Percentiles rank a stretch among this genome's conserved stretches.
Evolutionary conservation across 2,113 vertebrate genomes (phyloP).

Genomic region (Orycteropus afer): DNA sequence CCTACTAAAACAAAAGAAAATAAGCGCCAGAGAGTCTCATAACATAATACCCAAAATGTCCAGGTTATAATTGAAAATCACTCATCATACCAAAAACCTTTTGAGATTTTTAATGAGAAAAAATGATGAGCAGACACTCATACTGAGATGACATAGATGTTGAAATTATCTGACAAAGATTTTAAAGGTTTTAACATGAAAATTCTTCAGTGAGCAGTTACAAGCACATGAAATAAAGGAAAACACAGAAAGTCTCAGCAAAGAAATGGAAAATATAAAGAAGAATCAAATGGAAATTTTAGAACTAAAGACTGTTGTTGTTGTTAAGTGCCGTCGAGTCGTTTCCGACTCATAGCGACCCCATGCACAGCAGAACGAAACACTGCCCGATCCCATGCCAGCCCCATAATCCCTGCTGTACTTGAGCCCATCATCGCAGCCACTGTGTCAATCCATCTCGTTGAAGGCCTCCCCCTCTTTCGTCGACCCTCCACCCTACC

Average conservation of each 20-base stretch:
- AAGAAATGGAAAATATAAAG: neutral
- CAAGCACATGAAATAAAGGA: neutral
- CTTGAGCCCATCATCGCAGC: too few relatives aligned
- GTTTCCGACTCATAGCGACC: too few relatives aligned
- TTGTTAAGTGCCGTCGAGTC: neutral
- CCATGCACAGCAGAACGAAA: too few relatives aligned
- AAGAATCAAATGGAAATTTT: neutral
- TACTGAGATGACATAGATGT: neutral
- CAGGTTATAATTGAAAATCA: neutral
- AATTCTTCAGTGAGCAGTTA: neutral
- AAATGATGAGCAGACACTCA: neutral
- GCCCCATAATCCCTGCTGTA: too few relatives aligned
- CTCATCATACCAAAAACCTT: neutral
- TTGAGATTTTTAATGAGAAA: neutral
- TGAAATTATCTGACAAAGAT: neutral
- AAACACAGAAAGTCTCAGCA: neutral
- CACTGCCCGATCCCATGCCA: too few relatives aligned
- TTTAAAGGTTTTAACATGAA: neutral
- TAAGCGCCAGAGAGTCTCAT: neutral
- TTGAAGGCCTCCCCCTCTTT: too few relatives aligned
- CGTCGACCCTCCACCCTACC: too few relatives aligned
- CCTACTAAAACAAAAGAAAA: fast-evolving
- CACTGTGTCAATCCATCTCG: too few relatives aligned
- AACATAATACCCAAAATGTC: neutral
- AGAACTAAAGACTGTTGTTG: neutral